Evolutionary conservation across 1,140 invertebrate genomes (phyloP), one percentile per base, ranked within the genome.

Genomic region (Phthorimaea operculella): DNA sequence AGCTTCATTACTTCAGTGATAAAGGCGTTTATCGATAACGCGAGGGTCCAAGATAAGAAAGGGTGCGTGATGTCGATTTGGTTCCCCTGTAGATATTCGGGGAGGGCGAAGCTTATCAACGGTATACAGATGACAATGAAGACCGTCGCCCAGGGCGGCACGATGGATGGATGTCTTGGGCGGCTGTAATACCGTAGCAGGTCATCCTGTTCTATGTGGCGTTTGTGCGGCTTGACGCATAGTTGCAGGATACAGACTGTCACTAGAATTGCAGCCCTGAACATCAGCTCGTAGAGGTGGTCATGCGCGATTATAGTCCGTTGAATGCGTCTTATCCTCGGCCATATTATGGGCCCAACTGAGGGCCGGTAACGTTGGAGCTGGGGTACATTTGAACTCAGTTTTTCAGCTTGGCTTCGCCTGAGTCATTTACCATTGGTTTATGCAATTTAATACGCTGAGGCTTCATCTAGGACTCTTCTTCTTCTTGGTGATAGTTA

Each of bases 1-100:
- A 94, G 73, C 86, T 95, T 95, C 4, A 94, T 80, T 51, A 88
- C 65, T 74, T 93, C 90, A 10, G 93, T 94, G 9, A 94, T 70
- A 33, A 91, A 67, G 50, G 90, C 92, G 76, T 90, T 93, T 45
- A 94, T 73, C 45, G 89, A 89, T 56, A 94, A 79, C 0, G 90
- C 87, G 55, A 95, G 77, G 2, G 90, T 89, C 65, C 76, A 72
- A 1, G 64, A 70, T 8, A 75, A 53, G 1, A 77, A 34, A n/a
- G 68, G 58, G 52, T 75, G 63, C 14, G 66, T 60, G 15, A 49
- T 62, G 53, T 65, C 68, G 14, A 50, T 39, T 17, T 58, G 59
- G 47, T 64, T 56, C 51, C 52, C 61, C 7, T 49, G 28, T 8
- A 60, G 17, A 1, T 62, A 4, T 57, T 87, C 90, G 65, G 87